Evolutionary conservation across 2,113 vertebrate genomes (phyloP).

Genomic region (Eleginops maclovinus): DNA sequence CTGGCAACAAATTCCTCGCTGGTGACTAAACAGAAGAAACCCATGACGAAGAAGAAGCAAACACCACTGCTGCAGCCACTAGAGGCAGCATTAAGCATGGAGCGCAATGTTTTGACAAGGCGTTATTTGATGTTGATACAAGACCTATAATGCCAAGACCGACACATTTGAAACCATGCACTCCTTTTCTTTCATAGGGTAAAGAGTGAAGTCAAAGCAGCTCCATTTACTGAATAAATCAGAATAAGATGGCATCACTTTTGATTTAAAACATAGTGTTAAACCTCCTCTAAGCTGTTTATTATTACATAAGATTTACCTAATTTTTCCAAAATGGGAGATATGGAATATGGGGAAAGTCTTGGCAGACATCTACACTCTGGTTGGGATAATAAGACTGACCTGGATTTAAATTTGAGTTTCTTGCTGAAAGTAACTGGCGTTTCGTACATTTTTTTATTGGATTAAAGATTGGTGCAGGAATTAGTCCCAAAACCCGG

Average conservation of each 20-base stretch:
- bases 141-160: background rate
- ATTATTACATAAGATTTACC: too few relatives aligned
- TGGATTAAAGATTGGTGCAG: too few relatives aligned
- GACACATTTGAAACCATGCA: background rate
- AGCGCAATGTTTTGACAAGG: background rate
- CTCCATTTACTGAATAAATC: background rate
- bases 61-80: background rate
- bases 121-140: background rate
- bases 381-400: background rate
- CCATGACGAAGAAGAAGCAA: background rate
- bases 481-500: too few relatives aligned
- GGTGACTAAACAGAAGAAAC: conserved; percentile 54
- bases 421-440: background rate
- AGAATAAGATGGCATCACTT: too few relatives aligned
- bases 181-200: background rate
- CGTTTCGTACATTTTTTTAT: too few relatives aligned
- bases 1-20: conserved; percentile 69
- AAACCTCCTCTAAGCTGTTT: too few relatives aligned
- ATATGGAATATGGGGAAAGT: too few relatives aligned
- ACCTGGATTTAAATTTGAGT: background rate
- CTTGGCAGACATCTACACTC: too few relatives aligned
- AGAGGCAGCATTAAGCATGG: background rate
- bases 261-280: too few relatives aligned
- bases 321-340: too few relatives aligned
- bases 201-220: background rate